A percentile compares a stretch with the other conserved stretches of the same genome.
Conservation (phyloP, 2,888 invertebrate species). For the Drosophila pseudotakahashii region DNA sequence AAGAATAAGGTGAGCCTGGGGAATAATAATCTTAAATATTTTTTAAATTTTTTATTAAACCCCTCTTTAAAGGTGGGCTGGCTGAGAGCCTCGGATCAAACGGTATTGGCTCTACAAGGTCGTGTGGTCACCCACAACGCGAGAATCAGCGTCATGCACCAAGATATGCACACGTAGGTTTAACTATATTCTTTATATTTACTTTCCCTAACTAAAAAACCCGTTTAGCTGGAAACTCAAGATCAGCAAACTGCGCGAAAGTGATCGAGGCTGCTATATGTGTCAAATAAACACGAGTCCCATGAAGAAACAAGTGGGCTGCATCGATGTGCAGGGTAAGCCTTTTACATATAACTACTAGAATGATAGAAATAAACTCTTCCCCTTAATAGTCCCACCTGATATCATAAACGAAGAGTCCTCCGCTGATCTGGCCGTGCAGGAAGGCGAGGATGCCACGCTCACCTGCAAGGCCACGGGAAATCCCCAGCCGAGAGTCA, state of each 20-base stretch:
- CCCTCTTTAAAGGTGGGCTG: conserved; percentile 90
- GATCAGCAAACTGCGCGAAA: conserved; percentile 91
- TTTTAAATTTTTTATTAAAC: not conserved
- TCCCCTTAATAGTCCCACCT: conserved; percentile 87
- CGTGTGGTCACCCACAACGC: conserved; percentile 93
- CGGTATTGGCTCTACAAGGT: conserved; percentile 93
- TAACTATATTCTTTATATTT: not conserved
- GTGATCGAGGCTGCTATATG: conserved; percentile 95
- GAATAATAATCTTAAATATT: not conserved
- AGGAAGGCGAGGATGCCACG: conserved; percentile 91
- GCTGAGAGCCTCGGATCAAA: conserved; percentile 95
- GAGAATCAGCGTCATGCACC: conserved; percentile 92
- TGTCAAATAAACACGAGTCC: conserved; percentile 95
- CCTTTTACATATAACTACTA: accelerated
- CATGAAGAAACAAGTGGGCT: conserved; percentile 94
- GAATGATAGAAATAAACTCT: too few relatives aligned
- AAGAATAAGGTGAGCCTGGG: conserved; percentile 82
- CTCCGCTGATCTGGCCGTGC: conserved; percentile 90
- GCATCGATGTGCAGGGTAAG: conserved; percentile 94
- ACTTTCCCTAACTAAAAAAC: too few relatives aligned
- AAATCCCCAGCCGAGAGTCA: conserved; percentile 90
- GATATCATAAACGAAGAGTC: conserved; percentile 91
- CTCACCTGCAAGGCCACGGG: conserved; percentile 92
- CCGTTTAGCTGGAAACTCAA: conserved; percentile 88
- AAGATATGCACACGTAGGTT: conserved; percentile 89